Evolutionary conservation across 2,888 invertebrate genomes (phyloP), one percentile per base, ranked within the genome.

Genomic region (Coremacera marginata): DNA sequence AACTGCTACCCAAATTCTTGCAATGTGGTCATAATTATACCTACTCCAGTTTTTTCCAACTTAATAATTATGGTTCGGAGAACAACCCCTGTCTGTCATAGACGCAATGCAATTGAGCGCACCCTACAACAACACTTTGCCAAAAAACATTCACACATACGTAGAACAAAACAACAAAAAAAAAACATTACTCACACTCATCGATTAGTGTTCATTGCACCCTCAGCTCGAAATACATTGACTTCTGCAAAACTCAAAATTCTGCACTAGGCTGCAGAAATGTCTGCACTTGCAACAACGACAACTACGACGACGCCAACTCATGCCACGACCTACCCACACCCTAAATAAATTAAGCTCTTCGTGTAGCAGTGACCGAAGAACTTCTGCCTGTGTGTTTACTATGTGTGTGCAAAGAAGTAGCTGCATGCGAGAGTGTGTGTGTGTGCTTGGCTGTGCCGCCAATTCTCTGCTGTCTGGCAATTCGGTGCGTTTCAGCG

Each of bases 241-340:
- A 72, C 72, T 72, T 72, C 65, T 65, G 65, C 65, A 65, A 51
- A 22, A 34, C 51, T 14, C 60, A 60, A 60, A 60, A 14, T 22
- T 74, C 74, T 74, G 74, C 74, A 65, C 65, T 65, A 52, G 22
- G n/a, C 70, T 37, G 34, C 44, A 19, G 8, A 22, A 25, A 22
- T 37, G 34, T 57, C 44, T 34, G 37, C 60, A 60, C 60, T 60
- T 57, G 60, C 49, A 44, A 27, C 44, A 8, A 11, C 16, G n/a
- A 16, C 44, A 16, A 65, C 62, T 3, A 19, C 55, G 14, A 55
- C 55, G 79, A 70, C 60, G 74, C 74, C 77, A 76, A 70, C 79
- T 84, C 86, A 86, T 85, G 86, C 86, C 88, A 86, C 88, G 88
- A 88, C 88, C 88, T 88, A 88, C 88, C 88, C 88, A 88, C 85